Base-by-base conservation (phyloP, 2,888 invertebrate species). In the Octonoba sinensis region DNA sequence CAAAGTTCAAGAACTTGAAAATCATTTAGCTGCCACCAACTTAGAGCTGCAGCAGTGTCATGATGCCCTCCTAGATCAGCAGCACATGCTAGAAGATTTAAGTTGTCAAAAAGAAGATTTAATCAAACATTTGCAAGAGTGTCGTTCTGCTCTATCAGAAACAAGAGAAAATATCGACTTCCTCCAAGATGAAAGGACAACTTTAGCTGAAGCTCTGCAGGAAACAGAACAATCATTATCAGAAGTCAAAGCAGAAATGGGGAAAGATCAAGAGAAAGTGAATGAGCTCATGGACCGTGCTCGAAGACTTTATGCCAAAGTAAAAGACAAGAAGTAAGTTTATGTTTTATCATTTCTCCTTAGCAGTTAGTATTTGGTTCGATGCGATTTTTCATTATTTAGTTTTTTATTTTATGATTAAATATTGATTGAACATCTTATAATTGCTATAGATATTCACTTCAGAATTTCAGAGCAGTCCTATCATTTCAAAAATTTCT, bases 161-260 rank as follows among this genome's bases (percentile, higher is more conserved):
- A 59, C 64, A 12, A 71, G 73, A 73, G 85, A 85, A 64, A 84
- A 57, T 44, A 65, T 84, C 22, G 85, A 85, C 22, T 85, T 85
- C 72, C 49, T 85, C 15, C 83, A 84, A 36, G 60, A 69, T 36
- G 85, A 85, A 62, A 36, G 81, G 13, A 62, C 74, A 6, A 79
- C 84, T n/a, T n/a, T 82, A 27, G 74, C 83, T n/a, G 85, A 85
- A 64, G 59, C 84, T 27, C 71, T 83, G 16, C 74, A 83, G 44
- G 85, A 84, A 69, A 47, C 81, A 1, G 85, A 85, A 62, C 75
- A 83, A 46, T 72, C 64, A 22, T 49, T 83, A 15, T 54, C 62
- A 24, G 59, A 60, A n/a, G 69, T 79, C n/a, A 78, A 75, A 73
- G 62, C 65, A 11, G 79, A 84, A 57, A 66, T 82, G 76, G 36